These are phyloP conservation scores for Ectemnius lituratus DNA, from an alignment of 2,888 invertebrate species.

Conservation along the genomic window DNA sequence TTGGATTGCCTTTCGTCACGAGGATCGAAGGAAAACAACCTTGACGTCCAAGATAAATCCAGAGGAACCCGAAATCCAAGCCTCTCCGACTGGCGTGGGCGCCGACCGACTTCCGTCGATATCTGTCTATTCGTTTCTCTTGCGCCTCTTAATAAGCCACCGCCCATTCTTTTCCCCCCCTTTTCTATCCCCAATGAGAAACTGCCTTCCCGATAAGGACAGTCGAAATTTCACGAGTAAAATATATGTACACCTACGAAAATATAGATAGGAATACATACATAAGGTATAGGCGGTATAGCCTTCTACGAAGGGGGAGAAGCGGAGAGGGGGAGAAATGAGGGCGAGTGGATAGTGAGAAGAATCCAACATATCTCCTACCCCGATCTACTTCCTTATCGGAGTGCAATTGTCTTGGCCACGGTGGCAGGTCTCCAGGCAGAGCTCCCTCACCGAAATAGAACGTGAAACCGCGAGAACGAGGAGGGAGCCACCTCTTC, in stretches of 20 bases:
- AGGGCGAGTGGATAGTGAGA: slow-evolving; percentile 34
- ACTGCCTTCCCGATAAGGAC: too few species aligned
- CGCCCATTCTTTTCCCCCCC: too few species aligned
- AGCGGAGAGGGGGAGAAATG: not conserved
- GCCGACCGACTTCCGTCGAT: too few species aligned
- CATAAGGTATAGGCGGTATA: slow-evolving; percentile 8
- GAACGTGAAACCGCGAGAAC: slow-evolving; percentile 40
- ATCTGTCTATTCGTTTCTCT: too few species aligned
- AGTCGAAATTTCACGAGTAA: not conserved
- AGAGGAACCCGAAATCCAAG: too few species aligned
- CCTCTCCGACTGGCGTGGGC: too few species aligned
- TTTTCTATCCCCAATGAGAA: too few species aligned
- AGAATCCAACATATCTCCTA: slow-evolving; percentile 68
- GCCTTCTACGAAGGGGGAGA: too few species aligned
- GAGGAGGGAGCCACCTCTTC: slow-evolving; percentile 15
- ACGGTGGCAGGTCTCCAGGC: slow-evolving; percentile 66
- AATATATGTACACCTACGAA: not conserved
- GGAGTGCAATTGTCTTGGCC: slow-evolving; percentile 74
- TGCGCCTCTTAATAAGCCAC: too few species aligned
- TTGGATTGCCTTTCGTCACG: too few species aligned
- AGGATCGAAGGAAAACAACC: too few species aligned
- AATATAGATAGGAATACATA: slow-evolving; percentile 11
- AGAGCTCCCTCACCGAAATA: slow-evolving; percentile 30
- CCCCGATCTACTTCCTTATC: slow-evolving; percentile 76
- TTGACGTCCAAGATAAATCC: too few species aligned